Base-by-base conservation (phyloP, 2,888 invertebrate species). In the Brachycybe producta region DNA sequence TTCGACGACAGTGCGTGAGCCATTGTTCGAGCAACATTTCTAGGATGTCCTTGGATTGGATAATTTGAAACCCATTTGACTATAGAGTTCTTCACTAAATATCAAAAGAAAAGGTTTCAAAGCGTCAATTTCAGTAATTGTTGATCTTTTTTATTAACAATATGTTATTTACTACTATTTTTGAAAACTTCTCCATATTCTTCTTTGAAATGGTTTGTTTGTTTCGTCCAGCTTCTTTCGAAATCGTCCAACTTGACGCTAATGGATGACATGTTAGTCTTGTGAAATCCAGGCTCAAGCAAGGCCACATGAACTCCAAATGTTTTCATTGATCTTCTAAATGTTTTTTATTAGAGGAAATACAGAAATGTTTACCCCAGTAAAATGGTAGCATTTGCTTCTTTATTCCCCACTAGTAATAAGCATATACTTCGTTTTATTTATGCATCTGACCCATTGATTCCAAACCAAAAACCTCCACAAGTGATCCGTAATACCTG, bases 101-200 rank as follows among this genome's bases (percentile, higher is more conserved):
- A n/a, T n/a, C n/a, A n/a, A n/a, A n/a, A n/a, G n/a, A n/a, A n/a
- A n/a, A n/a, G n/a, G n/a, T n/a, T n/a, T n/a, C n/a, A n/a, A n/a
- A n/a, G n/a, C n/a, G n/a, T n/a, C n/a, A n/a, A n/a, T n/a, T n/a
- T n/a, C n/a, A n/a, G n/a, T n/a, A n/a, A n/a, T n/a, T n/a, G n/a
- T 11, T 30, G n/a, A 30, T 30, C 8, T 30, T 30, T 30, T 8
- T 30, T 30, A 30, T 11, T 30, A 30, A 30, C n/a, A 30, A 30
- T 11, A 30, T 8, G 17, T 5, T 21, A 26, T 27, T 2, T 13
- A 42, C 42, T 24, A n/a, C n/a, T n/a, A n/a, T 42, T 42, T 35
- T 15, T 46, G 21, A 21, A 46, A 3, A 35, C 27, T 35, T 46
- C 46, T 2, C 46, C 46, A 35, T 46, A 46, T 35, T 46, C 27